phyloP scores from a whole-genome alignment of 2,888 invertebrate genomes.

The Diadegma fenestrale region DNA sequence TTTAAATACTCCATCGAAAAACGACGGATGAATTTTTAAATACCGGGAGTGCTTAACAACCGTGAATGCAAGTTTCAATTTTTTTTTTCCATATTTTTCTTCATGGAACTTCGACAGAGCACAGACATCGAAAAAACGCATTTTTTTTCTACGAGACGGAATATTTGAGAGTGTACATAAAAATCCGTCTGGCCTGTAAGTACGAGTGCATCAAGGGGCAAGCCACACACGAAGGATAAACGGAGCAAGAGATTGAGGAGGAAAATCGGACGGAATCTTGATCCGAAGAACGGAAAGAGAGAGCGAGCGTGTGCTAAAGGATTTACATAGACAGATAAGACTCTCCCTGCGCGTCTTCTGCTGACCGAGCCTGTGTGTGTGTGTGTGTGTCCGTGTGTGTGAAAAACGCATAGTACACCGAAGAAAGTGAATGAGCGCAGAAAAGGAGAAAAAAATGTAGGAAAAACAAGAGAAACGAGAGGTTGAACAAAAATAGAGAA shows the following conservation, averaged over 20 bases:
- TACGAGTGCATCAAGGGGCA: neutral
- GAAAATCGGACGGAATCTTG: constrained; percentile 34
- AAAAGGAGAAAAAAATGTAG: neutral
- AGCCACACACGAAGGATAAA: constrained; percentile 13
- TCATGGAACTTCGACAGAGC: constrained; percentile 16
- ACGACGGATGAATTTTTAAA: neutral
- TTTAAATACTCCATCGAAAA: neutral
- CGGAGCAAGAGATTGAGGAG: constrained; percentile 14
- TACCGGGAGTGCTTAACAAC: constrained; percentile 38
- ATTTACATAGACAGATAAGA: neutral
- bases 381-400: neutral
- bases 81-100: constrained; percentile 22
- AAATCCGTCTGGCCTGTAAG: neutral
- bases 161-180: neutral
- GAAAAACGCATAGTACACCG: constrained; percentile 18
- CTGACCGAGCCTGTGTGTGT: neutral
- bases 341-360: constrained; percentile 7
- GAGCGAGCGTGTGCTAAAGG: constrained; percentile 22
- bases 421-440: constrained; percentile 42
- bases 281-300: constrained; percentile 44
- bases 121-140: constrained; percentile 26
- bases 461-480: neutral
- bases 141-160: constrained; percentile 5
- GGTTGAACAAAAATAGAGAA: constrained; percentile 28
- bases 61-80: constrained; percentile 27